Percentiles rank a stretch among this genome's conserved stretches.
These are phyloP conservation scores for Vombatus ursinus DNA, from an alignment of 2,113 vertebrate genomes.

Conservation along the genomic window DNA sequence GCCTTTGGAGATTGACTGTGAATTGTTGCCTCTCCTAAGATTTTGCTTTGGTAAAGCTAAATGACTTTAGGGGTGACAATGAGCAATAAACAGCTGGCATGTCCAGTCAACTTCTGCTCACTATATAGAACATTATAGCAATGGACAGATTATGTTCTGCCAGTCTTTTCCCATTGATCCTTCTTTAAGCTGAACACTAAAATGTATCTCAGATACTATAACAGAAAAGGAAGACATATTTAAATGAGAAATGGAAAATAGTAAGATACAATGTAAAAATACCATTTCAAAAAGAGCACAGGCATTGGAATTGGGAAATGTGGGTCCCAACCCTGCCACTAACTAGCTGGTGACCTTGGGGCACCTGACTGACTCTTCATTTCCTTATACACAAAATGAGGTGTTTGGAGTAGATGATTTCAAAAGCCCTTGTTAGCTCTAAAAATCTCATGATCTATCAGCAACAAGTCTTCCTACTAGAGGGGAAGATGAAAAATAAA, in stretches of 20 bases:
- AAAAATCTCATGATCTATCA: neutral
- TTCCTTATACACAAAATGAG: neutral
- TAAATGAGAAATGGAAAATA: conserved; percentile 36
- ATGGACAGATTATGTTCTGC: neutral
- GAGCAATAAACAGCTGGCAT: neutral
- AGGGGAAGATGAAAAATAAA: neutral
- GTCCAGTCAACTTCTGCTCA: neutral
- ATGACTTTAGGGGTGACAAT: conserved; percentile 22
- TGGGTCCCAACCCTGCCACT: neutral
- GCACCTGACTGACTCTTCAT: neutral
- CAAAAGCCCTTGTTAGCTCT: neutral
- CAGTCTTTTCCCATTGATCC: neutral
- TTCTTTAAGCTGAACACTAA: conserved; percentile 6
- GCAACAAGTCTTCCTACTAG: neutral
- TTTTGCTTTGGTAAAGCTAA: conserved; percentile 41
- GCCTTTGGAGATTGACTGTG: conserved; percentile 61
- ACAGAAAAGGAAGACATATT: neutral
- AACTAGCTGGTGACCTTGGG: neutral
- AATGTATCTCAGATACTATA: conserved; percentile 1
- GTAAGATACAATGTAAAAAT: neutral
- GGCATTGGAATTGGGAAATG: neutral
- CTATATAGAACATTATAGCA: neutral
- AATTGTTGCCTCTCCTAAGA: conserved; percentile 55
- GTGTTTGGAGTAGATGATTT: neutral
- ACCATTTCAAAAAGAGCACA: neutral